Conservation (phyloP, 2,113 vertebrate species). For the Pluvianellus socialis region DNA sequence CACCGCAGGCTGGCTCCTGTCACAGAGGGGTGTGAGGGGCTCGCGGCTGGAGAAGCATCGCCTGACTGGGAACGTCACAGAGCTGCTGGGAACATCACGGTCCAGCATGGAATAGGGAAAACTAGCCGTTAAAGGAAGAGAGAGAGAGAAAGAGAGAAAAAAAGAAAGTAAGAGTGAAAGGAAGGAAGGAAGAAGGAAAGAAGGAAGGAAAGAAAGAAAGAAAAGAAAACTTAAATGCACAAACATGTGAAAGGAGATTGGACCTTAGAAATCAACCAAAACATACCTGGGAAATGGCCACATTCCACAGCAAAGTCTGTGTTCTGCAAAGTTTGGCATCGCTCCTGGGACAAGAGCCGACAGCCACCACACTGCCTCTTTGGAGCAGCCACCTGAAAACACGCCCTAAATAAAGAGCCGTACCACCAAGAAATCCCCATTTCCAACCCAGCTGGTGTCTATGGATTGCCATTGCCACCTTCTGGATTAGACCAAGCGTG, state of each 20-base stretch:
- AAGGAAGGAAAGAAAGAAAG: too few species aligned
- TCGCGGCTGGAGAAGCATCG: rapidly evolving
- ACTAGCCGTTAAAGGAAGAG: not conserved
- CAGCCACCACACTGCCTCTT: not conserved
- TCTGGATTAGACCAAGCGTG: not conserved
- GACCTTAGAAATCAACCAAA: not conserved
- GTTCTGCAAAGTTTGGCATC: not conserved
- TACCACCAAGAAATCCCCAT: not conserved
- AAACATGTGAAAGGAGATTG: rapidly evolving
- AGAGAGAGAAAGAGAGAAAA: not conserved
- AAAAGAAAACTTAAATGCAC: not conserved
- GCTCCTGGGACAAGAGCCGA: not conserved
- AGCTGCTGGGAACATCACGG: not conserved
- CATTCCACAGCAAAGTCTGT: not conserved
- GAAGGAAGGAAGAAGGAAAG: too few species aligned
- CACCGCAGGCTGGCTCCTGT: rapidly evolving
- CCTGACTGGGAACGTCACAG: not conserved
- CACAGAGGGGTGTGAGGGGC: rapidly evolving
- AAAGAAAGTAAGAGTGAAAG: too few species aligned
- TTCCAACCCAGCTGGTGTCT: not conserved
- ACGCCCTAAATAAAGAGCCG: rapidly evolving
- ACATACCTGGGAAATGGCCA: rapidly evolving
- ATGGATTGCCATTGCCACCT: constrained; percentile 57
- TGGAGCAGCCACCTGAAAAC: not conserved
- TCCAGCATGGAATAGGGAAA: not conserved